Evolutionary conservation across 2,888 invertebrate species (phyloP).

Genomic region (Linnaemya tessellans): DNA sequence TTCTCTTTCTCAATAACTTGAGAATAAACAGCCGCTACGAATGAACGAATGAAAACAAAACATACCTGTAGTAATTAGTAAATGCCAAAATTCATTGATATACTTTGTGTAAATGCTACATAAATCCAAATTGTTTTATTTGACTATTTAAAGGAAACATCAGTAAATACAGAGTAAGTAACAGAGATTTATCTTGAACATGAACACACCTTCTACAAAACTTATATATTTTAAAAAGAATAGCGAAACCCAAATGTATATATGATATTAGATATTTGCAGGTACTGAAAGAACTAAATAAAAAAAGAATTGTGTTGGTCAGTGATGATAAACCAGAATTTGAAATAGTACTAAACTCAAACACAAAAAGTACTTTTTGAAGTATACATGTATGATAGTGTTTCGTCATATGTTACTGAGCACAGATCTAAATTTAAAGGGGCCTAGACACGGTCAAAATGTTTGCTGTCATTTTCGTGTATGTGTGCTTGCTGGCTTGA

Average conservation of each 20-base stretch:
- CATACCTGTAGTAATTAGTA: too few relatives aligned
- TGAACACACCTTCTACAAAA: conserved; percentile 36
- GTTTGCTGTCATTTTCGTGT: too few relatives aligned
- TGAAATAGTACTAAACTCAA: background rate
- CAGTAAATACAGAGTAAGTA: background rate
- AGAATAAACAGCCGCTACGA: background rate
- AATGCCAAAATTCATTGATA: too few relatives aligned
- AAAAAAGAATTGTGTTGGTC: background rate
- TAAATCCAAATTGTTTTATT: background rate
- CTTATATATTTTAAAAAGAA: conserved; percentile 77
- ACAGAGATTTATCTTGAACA: background rate
- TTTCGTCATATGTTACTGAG: too few relatives aligned
- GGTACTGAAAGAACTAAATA: conserved; percentile 59
- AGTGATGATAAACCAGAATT: background rate
- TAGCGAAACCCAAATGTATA: too few relatives aligned
- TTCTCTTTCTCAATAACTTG: background rate
- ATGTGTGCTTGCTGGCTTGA: too few relatives aligned
- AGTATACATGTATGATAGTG: background rate
- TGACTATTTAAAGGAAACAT: background rate
- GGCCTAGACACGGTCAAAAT: too few relatives aligned
- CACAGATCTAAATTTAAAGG: too few relatives aligned
- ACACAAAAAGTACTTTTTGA: background rate
- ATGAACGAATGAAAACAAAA: conserved; percentile 2
- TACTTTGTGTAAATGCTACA: background rate
- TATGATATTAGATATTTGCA: too few relatives aligned